Base-by-base conservation (phyloP, 2,797 vertebrate genomes). In the Poecile montanus region DNA sequence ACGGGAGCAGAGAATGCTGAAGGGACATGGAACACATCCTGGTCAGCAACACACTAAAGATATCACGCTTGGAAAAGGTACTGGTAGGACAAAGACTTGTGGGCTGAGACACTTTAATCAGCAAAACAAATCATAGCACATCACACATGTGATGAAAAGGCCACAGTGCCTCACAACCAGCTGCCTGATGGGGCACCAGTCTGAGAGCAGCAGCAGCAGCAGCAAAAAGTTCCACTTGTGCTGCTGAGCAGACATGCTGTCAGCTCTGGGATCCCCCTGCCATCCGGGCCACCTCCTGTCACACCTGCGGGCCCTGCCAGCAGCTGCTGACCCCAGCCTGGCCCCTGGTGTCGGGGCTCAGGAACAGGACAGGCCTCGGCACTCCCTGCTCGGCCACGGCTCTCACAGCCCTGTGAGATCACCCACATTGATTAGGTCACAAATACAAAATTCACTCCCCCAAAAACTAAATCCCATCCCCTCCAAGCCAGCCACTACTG, bases 171-270 rank as follows among this genome's bases (percentile, higher is more conserved):
- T 44, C 71, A 62, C 9, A 26, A 32, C 3, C 51, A 44, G 4
- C 40, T 18, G 30, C 3, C 30, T 1, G 0, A 25, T 5, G 10
- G 19, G 16, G 7, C 0, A 0, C 11, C 25, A 10, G 10, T 10
- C 13, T 2, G 0, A 27, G 15, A n/a, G 12, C 19, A 30, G 38
- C 45, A 29, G 36, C 45, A 29, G 36, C 40, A n/a, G 21, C 13
- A 45, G 4, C 6, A 40, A 40, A 13, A 16, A 11, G 19, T 6
- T 36, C 9, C 9, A 56, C 7, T 2, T 27, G 14, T 26, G 50
- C 74, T 30, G 9, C 48, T 14, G 11, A 42, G 36, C 30, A 56
- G 10, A 42, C 18, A 16, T 1, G 7, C 2, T 11, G 45, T 1
- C 48, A 42, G 11, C 2, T 27, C 4, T 16, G 67, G 36, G 36